Conservation (phyloP, 2,888 invertebrate genomes). For the Encarsia formosa region DNA sequence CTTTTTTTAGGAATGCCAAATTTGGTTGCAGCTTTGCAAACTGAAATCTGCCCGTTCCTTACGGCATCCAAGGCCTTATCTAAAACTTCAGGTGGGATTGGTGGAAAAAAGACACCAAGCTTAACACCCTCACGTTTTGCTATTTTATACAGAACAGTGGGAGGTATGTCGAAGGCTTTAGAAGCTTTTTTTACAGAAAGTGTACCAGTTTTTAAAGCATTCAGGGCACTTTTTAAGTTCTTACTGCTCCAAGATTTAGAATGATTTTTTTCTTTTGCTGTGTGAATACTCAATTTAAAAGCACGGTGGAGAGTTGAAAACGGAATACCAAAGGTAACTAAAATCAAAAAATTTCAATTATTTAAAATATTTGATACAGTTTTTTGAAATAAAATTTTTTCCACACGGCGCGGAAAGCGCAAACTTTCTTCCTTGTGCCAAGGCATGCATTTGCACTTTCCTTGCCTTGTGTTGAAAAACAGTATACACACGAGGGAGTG, state of each 20-base stretch:
- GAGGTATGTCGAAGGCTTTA: constrained; percentile 86
- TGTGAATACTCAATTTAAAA: constrained; percentile 83
- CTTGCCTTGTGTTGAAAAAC: too few species aligned
- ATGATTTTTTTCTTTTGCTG: constrained; percentile 84
- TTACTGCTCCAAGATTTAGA: constrained; percentile 86
- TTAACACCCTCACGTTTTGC: constrained; percentile 85
- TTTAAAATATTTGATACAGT: too few species aligned
- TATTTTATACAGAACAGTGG: constrained; percentile 87
- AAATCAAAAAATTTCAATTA: too few species aligned
- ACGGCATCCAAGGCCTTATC: constrained; percentile 77
- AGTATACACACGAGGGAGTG: too few species aligned
- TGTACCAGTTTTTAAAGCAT: constrained; percentile 76
- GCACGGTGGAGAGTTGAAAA: constrained; percentile 86
- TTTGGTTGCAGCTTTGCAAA: constrained; percentile 80
- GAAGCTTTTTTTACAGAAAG: constrained; percentile 89
- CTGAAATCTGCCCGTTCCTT: constrained; percentile 78
- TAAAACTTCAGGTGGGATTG: constrained; percentile 80
- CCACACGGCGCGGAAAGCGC: too few species aligned
- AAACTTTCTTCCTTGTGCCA: too few species aligned
- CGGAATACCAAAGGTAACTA: constrained; percentile 82
- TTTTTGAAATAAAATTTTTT: too few species aligned
- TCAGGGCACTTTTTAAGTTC: constrained; percentile 75
- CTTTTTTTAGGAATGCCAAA: constrained; percentile 88
- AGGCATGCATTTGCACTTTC: too few species aligned
- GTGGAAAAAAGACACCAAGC: constrained; percentile 84